Evolutionary conservation across 2,113 vertebrate genomes (phyloP).

Genomic region (Aepyceros melampus): DNA sequence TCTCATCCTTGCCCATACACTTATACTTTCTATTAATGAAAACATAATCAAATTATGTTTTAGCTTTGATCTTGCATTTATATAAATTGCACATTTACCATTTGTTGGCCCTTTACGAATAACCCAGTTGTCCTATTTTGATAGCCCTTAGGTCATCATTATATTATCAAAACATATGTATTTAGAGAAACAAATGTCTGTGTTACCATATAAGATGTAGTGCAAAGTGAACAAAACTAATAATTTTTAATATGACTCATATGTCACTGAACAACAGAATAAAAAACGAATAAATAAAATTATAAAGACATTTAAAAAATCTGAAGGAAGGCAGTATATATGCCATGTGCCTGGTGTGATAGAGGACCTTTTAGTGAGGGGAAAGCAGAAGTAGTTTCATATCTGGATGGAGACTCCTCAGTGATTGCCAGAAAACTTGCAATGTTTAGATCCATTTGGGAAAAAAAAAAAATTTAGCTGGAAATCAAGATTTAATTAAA

Average conservation of each 20-base stretch:
- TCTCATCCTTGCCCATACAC: not conserved
- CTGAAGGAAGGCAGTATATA: not conserved
- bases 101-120: not conserved
- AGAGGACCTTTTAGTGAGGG: not conserved
- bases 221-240: not conserved
- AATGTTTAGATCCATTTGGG: not conserved
- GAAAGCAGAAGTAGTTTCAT: not conserved
- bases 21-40: not conserved
- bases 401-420: not conserved
- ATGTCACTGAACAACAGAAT: not conserved
- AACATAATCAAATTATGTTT: not conserved
- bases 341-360: fast-evolving
- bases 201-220: not conserved
- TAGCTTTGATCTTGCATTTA: not conserved
- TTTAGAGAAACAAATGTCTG: not conserved
- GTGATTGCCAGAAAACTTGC: not conserved
- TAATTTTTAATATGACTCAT: not conserved
- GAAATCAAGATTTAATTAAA: not conserved
- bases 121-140: not conserved
- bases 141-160: not conserved
- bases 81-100: not conserved
- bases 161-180: not conserved
- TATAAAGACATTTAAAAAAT: not conserved
- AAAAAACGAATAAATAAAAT: not conserved
- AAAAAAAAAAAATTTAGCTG: not conserved